These are phyloP conservation scores for Harpalus rubripes DNA, from an alignment of 2,888 invertebrate genomes.

Conservation along the genomic window DNA sequence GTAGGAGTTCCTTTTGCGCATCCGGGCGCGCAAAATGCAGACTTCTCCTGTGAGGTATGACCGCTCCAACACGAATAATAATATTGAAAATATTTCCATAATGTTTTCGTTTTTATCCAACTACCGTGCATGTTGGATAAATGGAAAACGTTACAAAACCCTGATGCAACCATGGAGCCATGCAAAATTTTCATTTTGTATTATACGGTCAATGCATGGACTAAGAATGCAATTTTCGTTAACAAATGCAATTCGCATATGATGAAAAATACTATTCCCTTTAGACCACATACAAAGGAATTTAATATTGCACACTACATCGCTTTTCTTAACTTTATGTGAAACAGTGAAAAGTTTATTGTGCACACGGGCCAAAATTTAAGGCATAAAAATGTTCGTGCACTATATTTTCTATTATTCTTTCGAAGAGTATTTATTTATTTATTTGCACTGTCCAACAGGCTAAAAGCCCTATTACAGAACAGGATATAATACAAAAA, in stretches of 20 bases:
- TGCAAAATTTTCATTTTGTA: conserved; percentile 49
- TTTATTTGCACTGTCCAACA: too few species aligned
- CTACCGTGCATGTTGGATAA: conserved; percentile 25
- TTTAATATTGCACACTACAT: conserved; percentile 14
- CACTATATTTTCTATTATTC: too few species aligned
- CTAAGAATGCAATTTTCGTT: conserved; percentile 38
- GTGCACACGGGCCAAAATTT: background rate
- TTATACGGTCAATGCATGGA: conserved; percentile 35
- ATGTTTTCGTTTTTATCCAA: conserved; percentile 48
- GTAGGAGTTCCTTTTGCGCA: background rate
- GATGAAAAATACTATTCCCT: conserved; percentile 32
- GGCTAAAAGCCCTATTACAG: too few species aligned
- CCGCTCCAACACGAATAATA: conserved; percentile 53
- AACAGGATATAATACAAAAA: too few species aligned
- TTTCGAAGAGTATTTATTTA: too few species aligned
- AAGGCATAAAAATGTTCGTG: background rate
- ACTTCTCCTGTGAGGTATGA: conserved; percentile 48
- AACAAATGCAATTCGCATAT: conserved; percentile 33
- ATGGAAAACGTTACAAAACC: conserved; percentile 47
- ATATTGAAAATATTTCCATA: conserved; percentile 62
- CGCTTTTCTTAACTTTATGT: conserved; percentile 12
- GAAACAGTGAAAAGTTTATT: background rate
- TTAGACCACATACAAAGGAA: conserved; percentile 27
- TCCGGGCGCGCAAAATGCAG: conserved; percentile 15
- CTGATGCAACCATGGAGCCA: conserved; percentile 13